Conservation (phyloP, 1,140 invertebrate species). For the Heliconius hewitsoni region DNA sequence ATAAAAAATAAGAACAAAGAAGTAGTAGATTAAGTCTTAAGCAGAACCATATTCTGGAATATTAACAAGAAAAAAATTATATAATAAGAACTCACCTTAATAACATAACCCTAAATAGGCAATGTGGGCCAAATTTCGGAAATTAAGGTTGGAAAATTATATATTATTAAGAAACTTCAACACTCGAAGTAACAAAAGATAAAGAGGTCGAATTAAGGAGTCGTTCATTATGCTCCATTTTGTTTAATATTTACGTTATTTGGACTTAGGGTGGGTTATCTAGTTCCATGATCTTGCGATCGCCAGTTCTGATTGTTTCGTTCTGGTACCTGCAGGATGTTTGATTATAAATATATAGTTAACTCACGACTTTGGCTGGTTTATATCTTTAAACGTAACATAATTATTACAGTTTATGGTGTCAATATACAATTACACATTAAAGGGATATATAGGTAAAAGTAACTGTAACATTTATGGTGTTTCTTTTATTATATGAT, state of each 20-base stretch:
- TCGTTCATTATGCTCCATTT: slow-evolving; percentile 72
- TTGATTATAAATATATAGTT: slow-evolving; percentile 40
- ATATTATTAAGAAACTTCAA: slow-evolving; percentile 79
- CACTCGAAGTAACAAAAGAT: slow-evolving; percentile 75
- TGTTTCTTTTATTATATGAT: background rate
- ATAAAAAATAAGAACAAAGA: too few species aligned
- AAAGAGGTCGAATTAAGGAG: slow-evolving; percentile 75
- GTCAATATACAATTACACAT: background rate
- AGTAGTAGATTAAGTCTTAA: background rate
- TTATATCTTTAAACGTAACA: slow-evolving; percentile 10
- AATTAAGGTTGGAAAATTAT: slow-evolving; percentile 73
- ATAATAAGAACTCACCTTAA: slow-evolving; percentile 6
- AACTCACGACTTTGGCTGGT: slow-evolving; percentile 18
- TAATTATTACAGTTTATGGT: slow-evolving; percentile 8
- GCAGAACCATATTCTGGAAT: background rate
- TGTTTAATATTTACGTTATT: slow-evolving; percentile 71
- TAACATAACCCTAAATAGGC: slow-evolving; percentile 46
- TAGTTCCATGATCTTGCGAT: slow-evolving; percentile 58
- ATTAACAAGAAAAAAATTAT: background rate
- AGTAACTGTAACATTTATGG: background rate
- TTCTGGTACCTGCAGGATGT: slow-evolving; percentile 53
- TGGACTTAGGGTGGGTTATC: slow-evolving; percentile 66
- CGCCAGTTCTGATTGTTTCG: slow-evolving; percentile 60
- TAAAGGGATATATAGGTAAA: background rate
- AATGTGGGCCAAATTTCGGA: slow-evolving; percentile 51